phyloP scores from a whole-genome alignment of 1,140 invertebrate genomes.

The Drosophila kikkawai region DNA sequence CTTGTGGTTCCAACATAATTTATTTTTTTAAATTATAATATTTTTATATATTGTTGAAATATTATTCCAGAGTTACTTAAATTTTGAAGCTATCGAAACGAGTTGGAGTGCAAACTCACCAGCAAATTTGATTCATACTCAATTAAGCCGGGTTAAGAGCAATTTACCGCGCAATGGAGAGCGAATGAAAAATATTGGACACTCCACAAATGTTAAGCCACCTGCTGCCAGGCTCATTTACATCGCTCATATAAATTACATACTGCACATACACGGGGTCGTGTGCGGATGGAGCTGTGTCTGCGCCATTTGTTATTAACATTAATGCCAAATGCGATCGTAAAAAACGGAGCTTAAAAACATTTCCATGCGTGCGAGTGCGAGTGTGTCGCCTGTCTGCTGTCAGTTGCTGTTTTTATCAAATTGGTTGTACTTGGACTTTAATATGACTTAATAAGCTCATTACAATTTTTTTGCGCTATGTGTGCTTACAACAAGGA shows the following conservation, averaged over 20 bases:
- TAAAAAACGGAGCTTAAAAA: constrained; percentile 53
- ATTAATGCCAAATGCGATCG: constrained; percentile 72
- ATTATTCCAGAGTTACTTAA: neutral
- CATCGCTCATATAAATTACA: constrained; percentile 48
- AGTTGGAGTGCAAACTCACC: constrained; percentile 6
- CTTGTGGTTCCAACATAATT: neutral
- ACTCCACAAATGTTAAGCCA: constrained; percentile 45
- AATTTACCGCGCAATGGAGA: constrained; percentile 28
- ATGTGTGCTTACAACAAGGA: constrained; percentile 40
- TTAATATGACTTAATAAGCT: constrained; percentile 81
- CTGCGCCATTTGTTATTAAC: constrained; percentile 70
- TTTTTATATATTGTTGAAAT: neutral
- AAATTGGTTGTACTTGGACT: constrained; percentile 81
- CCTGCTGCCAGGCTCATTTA: constrained; percentile 52
- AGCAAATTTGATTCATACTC: constrained; percentile 25
- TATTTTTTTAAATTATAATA: too few species aligned
- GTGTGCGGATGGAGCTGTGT: constrained; percentile 2
- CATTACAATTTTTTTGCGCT: constrained; percentile 52
- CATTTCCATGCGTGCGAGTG: constrained; percentile 31
- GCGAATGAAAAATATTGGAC: constrained; percentile 28
- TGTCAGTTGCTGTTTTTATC: constrained; percentile 75
- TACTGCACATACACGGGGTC: constrained; percentile 3
- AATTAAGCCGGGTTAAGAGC: constrained; percentile 41
- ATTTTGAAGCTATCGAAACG: constrained; percentile 15
- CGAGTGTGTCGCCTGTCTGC: constrained; percentile 23